Base-by-base conservation (phyloP, 2,797 vertebrate species). In the Selene dorsalis region DNA sequence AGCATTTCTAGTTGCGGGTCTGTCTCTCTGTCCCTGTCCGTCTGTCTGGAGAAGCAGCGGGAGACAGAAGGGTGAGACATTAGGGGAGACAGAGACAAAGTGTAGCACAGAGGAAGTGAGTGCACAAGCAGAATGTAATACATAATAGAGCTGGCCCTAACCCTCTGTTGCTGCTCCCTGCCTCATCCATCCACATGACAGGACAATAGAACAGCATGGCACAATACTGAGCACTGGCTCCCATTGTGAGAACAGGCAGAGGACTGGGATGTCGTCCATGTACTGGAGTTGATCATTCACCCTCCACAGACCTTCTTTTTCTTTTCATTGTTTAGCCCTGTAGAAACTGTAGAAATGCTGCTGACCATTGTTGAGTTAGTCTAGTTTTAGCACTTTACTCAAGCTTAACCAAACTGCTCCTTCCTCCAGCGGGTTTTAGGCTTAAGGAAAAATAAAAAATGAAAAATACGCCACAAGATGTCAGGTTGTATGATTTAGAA, bases 151-250 rank as follows among this genome's bases (percentile, higher is more conserved):
- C 43, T 83, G 82, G 48, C 80, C 48, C 45, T 20, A 48, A 10
- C n/a, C 80, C 76, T 87, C 45, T 80, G 71, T 62, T 69, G 20
- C 74, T 72, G 72, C 72, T 69, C 77, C 69, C 26, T 11, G 73
- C 75, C 83, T 89, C 90, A 87, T 92, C 82, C 84, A 86, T 90
- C 86, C 62, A 66, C 38, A 24, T 83, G 91, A 90, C 80, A 84
- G 81, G 77, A 91, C 89, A 91, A 91, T 88, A 73, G 84, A 80
- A 52, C 83, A 74, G 86, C 78, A 55, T 58, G 76, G 82, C 67
- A 83, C 82, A 75, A 68, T 69, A 77, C 80, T 63, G 76, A 83
- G 82, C 68, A 38, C 24, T 58, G 67, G 66, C 64, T 75, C 76
- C 82, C 78, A 88, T 87, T 88, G 88, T 88, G 75, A 85, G 74